Conservation (phyloP, 2,888 invertebrate genomes). For the Tetragonula carbonaria region DNA sequence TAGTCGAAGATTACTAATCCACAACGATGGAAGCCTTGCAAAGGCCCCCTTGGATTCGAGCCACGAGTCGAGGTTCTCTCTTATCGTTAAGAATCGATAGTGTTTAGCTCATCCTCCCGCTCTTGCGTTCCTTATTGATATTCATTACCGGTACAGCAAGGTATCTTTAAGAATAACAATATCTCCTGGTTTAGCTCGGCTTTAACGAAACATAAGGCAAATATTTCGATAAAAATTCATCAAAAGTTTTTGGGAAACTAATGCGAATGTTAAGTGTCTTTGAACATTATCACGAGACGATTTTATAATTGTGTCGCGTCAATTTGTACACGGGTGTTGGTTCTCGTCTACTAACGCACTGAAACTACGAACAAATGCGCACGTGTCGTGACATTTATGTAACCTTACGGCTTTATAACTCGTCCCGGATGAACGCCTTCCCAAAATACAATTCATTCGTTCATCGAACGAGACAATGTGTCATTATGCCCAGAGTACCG, state of each 20-base stretch:
- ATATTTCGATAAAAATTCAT: not conserved
- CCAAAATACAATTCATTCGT: conserved; percentile 42
- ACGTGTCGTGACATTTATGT: conserved; percentile 46
- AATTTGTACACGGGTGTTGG: conserved; percentile 29
- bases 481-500: conserved; percentile 48
- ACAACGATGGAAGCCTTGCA: conserved; percentile 76
- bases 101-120: conserved; percentile 38
- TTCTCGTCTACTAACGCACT: not conserved
- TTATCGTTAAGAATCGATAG: conserved; percentile 71
- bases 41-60: conserved; percentile 73
- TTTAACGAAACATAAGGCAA: not conserved
- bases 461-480: conserved; percentile 54
- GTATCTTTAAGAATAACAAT: conserved; percentile 1
- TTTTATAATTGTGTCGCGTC: conserved; percentile 27
- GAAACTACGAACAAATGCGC: conserved; percentile 11
- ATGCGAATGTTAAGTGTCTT: conserved; percentile 30
- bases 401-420: conserved; percentile 37
- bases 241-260: not conserved
- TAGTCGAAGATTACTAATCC: conserved; percentile 77
- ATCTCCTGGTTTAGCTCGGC: not conserved
- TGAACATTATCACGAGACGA: conserved; percentile 14
- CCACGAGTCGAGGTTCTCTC: conserved; percentile 58
- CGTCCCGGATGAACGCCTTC: conserved; percentile 52
- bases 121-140: conserved; percentile 47
- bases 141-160: conserved; percentile 51